These are phyloP conservation scores for Alviniconcha marisindica DNA, from an alignment of 1,140 invertebrate genomes.

Conservation along the genomic window DNA sequence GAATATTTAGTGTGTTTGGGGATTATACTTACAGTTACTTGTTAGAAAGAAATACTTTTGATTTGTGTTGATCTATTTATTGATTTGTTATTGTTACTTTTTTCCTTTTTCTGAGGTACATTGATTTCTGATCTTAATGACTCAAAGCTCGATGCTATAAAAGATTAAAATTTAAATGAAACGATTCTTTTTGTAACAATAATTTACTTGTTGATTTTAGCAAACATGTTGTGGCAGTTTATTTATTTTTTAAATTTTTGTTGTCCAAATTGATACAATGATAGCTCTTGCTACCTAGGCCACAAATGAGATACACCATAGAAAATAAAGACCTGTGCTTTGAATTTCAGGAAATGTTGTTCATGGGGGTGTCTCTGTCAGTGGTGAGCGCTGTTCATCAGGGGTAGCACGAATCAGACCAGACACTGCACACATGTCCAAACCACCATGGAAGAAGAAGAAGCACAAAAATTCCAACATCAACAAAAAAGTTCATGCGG, in stretches of 20 bases:
- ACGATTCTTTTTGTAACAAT: neutral
- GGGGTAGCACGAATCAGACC: neutral
- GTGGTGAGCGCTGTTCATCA: neutral
- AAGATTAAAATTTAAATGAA: too few species aligned
- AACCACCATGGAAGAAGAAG: constrained; percentile 24
- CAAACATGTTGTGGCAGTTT: neutral
- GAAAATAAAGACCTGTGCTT: neutral
- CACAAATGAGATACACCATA: neutral
- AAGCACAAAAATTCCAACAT: constrained; percentile 17
- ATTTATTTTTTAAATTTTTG: neutral
- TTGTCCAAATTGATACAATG: too few species aligned
- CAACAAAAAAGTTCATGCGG: neutral
- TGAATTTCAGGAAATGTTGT: neutral
- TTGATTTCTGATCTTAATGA: too few species aligned
- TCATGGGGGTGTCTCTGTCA: neutral
- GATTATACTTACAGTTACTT: too few species aligned
- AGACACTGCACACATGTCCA: neutral
- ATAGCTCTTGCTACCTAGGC: neutral
- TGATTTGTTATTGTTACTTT: too few species aligned
- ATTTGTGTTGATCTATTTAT: too few species aligned
- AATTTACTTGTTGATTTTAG: neutral
- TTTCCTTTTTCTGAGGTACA: too few species aligned
- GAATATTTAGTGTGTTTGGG: too few species aligned
- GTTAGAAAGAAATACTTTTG: too few species aligned
- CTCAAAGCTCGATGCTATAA: too few species aligned